Evolutionary conservation across 2,113 vertebrate genomes (phyloP).

Genomic region (Solea senegalensis): DNA sequence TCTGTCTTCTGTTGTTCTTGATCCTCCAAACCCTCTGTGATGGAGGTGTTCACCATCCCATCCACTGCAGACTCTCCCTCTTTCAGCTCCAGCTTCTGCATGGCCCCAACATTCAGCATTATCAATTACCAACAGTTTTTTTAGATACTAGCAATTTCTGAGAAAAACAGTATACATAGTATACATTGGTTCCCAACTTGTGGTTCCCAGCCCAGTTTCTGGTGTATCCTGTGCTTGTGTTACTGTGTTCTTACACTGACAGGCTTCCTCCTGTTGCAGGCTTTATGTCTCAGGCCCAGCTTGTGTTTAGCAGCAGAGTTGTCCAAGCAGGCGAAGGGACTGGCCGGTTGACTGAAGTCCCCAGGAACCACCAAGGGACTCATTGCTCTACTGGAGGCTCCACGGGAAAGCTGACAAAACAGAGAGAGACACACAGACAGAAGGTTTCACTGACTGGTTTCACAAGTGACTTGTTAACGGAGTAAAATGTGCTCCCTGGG

Average conservation of each 20-base stretch:
- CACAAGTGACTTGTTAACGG: not conserved
- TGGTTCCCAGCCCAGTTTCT: too few species aligned
- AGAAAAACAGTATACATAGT: too few species aligned
- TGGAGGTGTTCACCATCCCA: conserved; percentile 31
- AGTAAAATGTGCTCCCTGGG: not conserved
- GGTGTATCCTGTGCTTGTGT: not conserved
- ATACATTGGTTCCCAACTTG: too few species aligned
- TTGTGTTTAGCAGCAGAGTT: conserved; percentile 88
- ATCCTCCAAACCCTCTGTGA: conserved; percentile 28
- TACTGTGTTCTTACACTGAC: conserved; percentile 69
- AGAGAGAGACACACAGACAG: conserved; percentile 1
- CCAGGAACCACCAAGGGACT: conserved; percentile 75
- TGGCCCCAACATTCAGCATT: not conserved
- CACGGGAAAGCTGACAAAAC: conserved; percentile 77
- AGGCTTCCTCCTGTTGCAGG: conserved; percentile 78
- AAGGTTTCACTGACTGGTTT: too few species aligned
- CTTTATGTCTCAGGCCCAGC: conserved; percentile 85
- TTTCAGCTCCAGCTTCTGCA: conserved; percentile 62
- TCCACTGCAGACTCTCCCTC: conserved; percentile 49
- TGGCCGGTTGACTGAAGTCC: conserved; percentile 85
- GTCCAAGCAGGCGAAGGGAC: conserved; percentile 82
- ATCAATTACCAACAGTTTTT: too few species aligned
- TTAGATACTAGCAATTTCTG: too few species aligned
- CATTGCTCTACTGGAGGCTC: conserved; percentile 73
- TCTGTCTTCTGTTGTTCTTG: conserved; percentile 18